Evolutionary conservation across 2,888 invertebrate species (phyloP).

Genomic region (Tiliacea citrago): DNA sequence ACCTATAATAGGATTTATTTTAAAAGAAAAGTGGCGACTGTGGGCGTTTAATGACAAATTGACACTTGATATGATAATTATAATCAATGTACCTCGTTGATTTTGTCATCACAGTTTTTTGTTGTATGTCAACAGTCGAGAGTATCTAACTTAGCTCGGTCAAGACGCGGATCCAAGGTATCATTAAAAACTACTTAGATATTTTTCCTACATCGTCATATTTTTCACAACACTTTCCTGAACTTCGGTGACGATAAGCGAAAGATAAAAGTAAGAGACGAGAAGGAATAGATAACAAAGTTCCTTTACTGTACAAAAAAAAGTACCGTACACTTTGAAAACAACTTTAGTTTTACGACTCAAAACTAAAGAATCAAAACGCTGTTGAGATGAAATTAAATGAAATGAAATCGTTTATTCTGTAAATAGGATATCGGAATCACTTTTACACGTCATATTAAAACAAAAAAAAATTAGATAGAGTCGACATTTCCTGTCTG

Average conservation of each 20-base stretch:
- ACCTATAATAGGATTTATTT: slow-evolving; percentile 55
- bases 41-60: slow-evolving; percentile 43
- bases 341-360: no score
- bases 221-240: not conserved
- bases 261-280: not conserved
- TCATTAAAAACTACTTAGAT: not conserved
- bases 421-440: no score
- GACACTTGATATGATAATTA: slow-evolving; percentile 43
- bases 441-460: no score
- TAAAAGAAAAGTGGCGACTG: slow-evolving; percentile 28
- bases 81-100: slow-evolving; percentile 2
- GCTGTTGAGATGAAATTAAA: no score
- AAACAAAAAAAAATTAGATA: no score
- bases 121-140: not conserved
- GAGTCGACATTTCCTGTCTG: no score
- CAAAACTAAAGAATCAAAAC: no score
- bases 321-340: no score
- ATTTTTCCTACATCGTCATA: not conserved
- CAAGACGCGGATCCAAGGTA: not conserved
- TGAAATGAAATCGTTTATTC: no score
- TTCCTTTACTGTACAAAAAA: not conserved
- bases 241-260: not conserved
- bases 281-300: not conserved
- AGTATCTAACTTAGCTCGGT: not conserved
- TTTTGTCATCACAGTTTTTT: slow-evolving; percentile 27